phyloP scores from a whole-genome alignment of 2,888 invertebrate species.

The Oscheius myriophilus region DNA sequence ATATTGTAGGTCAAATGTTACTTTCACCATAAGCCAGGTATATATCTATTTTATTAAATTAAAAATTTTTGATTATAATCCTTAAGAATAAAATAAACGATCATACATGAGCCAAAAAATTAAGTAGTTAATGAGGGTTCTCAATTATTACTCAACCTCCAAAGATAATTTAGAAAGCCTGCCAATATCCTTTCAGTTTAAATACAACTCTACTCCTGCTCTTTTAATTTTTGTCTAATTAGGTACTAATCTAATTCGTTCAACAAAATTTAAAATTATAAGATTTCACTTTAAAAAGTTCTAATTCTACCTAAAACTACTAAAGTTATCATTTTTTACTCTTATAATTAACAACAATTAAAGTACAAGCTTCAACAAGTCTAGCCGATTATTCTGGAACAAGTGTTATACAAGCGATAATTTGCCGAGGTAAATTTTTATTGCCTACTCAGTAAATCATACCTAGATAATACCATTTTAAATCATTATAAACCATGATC shows the following conservation, averaged over 20 bases:
- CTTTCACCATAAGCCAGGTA: conserved; percentile 57
- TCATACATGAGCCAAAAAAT: conserved; percentile 58
- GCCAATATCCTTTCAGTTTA: conserved; percentile 66
- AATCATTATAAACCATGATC: no score
- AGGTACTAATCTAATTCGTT: conserved; percentile 62
- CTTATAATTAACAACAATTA: conserved; percentile 56
- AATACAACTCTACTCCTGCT: conserved; percentile 62
- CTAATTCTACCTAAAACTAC: conserved; percentile 50
- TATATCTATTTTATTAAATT: conserved; percentile 61
- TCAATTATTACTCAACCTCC: conserved; percentile 61
- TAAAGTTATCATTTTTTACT: conserved; percentile 31
- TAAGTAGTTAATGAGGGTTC: conserved; percentile 61
- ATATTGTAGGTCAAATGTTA: conserved; percentile 58
- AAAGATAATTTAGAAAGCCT: conserved; percentile 62
- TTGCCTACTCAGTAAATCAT: conserved; percentile 59
- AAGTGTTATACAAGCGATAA: conserved; percentile 60
- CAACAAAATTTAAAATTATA: conserved; percentile 56
- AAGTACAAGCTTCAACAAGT: conserved; percentile 60
- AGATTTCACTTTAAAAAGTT: conserved; percentile 36
- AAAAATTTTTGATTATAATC: no score
- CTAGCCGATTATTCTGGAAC: conserved; percentile 66
- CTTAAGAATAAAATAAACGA: conserved; percentile 64
- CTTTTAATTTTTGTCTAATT: conserved; percentile 58
- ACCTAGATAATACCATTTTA: conserved; percentile 63
- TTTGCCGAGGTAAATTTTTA: conserved; percentile 57